Base-by-base conservation (phyloP, 23 tunicate species). In the Halocynthia roretzi region DNA sequence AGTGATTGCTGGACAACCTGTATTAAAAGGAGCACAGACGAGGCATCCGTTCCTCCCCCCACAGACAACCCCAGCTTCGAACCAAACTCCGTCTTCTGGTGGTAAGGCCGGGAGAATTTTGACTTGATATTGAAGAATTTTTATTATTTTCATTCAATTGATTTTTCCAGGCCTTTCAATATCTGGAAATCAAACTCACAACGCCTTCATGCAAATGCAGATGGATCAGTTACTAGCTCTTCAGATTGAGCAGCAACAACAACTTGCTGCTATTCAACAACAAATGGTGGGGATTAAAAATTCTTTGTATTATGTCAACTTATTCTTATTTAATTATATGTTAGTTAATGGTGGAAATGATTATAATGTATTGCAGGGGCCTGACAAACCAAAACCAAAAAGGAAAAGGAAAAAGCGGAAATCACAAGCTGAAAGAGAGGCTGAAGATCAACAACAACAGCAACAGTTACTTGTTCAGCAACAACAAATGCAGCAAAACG, bases 361-460 rank as follows among this genome's bases (percentile, higher is more conserved):
- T 14, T 14, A 58, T 14, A 58, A 58, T 58, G 4, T 2, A 11
- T 40, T 74, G 63, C 65, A 74, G 78, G 56, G 15, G 44, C 71
- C 87, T 79, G 88, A 89, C 51, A 89, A 89, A 62, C 88, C 96
- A 50, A 89, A 89, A 64, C 78, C 81, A 48, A 84, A 80, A 54
- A 61, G 96, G 15, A 89, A 76, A 57, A 31, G 78, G 10, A 76
- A 86, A 68, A 84, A 80, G 53, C 69, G 70, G 72, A 81, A 61
- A 51, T 23, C 82, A 8, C 53, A 71, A 31, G 85, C 71, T 6
- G 84, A 81, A 53, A 52, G 66, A 10, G 78, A 71, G 22, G 70
- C 55, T 5, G 72, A 82, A 7, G 84, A 81, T 56, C 84, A 71
- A 6, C 87, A 83, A 53, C 83, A 78, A 51, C 7, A 12, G 14